These are phyloP conservation scores for Oxygymnocypris stewartii DNA, from an alignment of 2,113 vertebrate genomes.

Conservation along the genomic window DNA sequence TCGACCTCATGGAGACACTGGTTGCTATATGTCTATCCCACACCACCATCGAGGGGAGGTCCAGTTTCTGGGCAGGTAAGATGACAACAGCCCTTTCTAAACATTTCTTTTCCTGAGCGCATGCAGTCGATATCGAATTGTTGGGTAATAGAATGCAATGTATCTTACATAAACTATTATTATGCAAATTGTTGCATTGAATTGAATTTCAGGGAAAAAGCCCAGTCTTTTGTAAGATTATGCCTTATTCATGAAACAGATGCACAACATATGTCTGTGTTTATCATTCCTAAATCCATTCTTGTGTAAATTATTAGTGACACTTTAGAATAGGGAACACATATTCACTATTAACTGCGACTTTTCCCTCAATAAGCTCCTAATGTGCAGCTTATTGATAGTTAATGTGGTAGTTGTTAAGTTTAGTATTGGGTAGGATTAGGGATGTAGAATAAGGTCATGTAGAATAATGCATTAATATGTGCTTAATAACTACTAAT, in stretches of 20 bases:
- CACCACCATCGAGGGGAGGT: conserved; percentile 96
- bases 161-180: not conserved
- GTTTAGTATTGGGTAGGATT: too few relatives aligned
- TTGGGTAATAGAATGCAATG: not conserved
- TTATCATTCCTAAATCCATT: not conserved
- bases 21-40: conserved; percentile 94
- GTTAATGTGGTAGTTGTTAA: too few relatives aligned
- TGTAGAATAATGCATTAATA: too few relatives aligned
- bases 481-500: too few relatives aligned
- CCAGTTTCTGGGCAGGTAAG: conserved; percentile 95
- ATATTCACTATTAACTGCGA: too few relatives aligned
- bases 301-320: not conserved
- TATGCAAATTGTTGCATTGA: not conserved
- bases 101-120: not conserved
- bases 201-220: not conserved
- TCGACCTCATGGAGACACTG: conserved; percentile 86
- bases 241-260: too few relatives aligned
- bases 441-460: too few relatives aligned
- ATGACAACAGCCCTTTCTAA: not conserved
- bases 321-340: too few relatives aligned
- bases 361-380: too few relatives aligned
- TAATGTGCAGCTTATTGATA: too few relatives aligned
- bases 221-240: not conserved
- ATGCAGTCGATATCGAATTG: not conserved
- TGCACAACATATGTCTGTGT: not conserved